Percentiles rank a stretch among this genome's conserved stretches.
Evolutionary conservation across 2,888 invertebrate genomes (phyloP).

Genomic region (Ochropleura leucogaster): DNA sequence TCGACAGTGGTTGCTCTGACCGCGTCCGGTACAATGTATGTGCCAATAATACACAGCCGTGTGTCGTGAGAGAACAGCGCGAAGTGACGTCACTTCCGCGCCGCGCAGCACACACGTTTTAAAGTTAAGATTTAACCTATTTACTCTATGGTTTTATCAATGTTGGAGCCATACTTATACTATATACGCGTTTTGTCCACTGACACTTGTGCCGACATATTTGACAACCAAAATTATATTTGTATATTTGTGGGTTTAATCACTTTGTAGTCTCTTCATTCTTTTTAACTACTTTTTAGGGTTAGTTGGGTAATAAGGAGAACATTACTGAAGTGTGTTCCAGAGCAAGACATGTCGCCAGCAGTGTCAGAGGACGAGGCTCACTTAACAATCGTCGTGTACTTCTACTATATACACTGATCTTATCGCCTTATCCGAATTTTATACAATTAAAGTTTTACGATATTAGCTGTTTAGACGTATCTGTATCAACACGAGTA

Average conservation of each 20-base stretch:
- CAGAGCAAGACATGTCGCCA: not conserved
- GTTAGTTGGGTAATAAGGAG: not conserved
- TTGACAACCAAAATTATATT: not conserved
- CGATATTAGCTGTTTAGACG: conserved; percentile 71
- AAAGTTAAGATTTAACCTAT: conserved; percentile 54
- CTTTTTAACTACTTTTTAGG: too few species aligned
- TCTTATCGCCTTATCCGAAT: conserved; percentile 82
- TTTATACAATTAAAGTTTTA: conserved; percentile 75
- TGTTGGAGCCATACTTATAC: conserved; percentile 26
- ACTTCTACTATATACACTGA: conserved; percentile 69
- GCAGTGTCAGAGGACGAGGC: conserved; percentile 31
- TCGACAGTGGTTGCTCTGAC: conserved; percentile 7
- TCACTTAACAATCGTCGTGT: conserved; percentile 39
- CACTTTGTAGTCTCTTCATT: not conserved
- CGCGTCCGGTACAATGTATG: conserved; percentile 1
- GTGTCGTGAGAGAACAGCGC: conserved; percentile 6
- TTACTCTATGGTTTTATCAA: conserved; percentile 39
- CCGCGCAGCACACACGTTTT: conserved; percentile 34
- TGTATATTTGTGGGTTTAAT: conserved; percentile 2
- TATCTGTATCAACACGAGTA: conserved; percentile 55
- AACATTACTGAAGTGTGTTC: not conserved
- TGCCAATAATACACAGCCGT: conserved; percentile 33
- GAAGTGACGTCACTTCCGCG: conserved; percentile 41
- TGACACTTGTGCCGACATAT: conserved; percentile 16
- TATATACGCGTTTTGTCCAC: conserved; percentile 23